Base-by-base conservation (phyloP, 2,888 invertebrate species). In the Agriotes lineatus region DNA sequence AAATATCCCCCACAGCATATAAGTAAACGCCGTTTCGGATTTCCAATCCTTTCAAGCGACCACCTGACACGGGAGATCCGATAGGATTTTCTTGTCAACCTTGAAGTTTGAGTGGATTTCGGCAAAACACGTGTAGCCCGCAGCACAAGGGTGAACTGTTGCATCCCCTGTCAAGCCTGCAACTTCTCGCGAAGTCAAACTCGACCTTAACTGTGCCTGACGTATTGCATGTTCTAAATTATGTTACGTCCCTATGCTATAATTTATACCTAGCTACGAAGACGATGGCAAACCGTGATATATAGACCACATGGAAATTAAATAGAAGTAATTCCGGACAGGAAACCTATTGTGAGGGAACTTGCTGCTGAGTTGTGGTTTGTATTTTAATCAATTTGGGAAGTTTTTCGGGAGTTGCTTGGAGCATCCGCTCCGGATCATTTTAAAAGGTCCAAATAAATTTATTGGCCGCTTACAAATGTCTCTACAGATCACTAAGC, bases 31-130 rank as follows among this genome's bases (percentile, higher is more conserved):
- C 70, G 71, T 73, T 73, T 73, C 69, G 72, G 71, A 73, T 73
- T 74, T 72, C 70, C 62, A 74, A 72, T 72, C 73, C 72, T 72
- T 70, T 72, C 68, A 71, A 71, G 71, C 76, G 72, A 72, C 75
- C 76, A 76, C 75, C 75, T 76, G 75, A 76, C 76, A 74, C 68
- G 72, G 61, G 70, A 74, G 71, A 75, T 76, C 74, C 75, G 69
- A 72, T 54, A 74, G 77, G 76, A 75, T 76, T 77, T 77, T 71
- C 75, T 75, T 76, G 76, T 77, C 77, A 75, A 72, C 69, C 67
- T 64, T 70, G 73, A 77, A 77, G 74, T 77, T 77, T 77, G 75
- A 77, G 77, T 75, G 76, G 74, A 75, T 76, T 75, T 73, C 65
- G 69, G 70, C 64, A 65, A 72, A 72, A 75, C 75, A 75, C 75